phyloP scores from a whole-genome alignment of 1,140 invertebrate species.

The Drosophila ironensis region DNA sequence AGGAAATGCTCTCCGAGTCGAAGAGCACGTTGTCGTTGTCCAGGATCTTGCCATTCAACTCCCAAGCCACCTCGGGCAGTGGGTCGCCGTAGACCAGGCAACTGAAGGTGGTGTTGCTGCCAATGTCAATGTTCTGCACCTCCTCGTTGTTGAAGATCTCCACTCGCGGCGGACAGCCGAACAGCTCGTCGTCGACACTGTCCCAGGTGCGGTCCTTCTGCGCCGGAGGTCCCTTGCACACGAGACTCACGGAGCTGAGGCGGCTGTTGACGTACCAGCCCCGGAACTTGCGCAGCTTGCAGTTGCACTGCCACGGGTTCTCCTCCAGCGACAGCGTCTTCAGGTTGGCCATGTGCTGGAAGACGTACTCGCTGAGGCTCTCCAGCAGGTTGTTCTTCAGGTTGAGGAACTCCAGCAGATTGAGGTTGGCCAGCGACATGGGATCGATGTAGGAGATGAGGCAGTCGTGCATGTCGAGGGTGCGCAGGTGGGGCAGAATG shows the following conservation, averaged over 20 bases:
- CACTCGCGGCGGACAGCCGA: constrained; percentile 89
- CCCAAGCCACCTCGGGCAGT: constrained; percentile 91
- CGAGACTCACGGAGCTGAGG: constrained; percentile 86
- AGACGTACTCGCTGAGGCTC: constrained; percentile 86
- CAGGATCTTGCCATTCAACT: constrained; percentile 87
- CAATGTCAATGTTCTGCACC: constrained; percentile 87
- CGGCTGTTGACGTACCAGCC: constrained; percentile 89
- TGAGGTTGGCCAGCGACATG: constrained; percentile 87
- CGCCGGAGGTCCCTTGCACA: constrained; percentile 85
- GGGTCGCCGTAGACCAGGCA: constrained; percentile 92
- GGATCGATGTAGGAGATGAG: constrained; percentile 87
- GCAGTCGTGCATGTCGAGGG: constrained; percentile 89
- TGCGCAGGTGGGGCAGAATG: constrained; percentile 86
- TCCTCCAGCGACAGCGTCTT: constrained; percentile 91
- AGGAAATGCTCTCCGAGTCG: constrained; percentile 70
- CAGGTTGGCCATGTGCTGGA: constrained; percentile 86
- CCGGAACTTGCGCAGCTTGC: constrained; percentile 90
- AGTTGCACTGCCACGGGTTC: constrained; percentile 96
- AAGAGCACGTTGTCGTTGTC: constrained; percentile 83
- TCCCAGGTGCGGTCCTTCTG: constrained; percentile 86
- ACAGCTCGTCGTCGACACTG: constrained; percentile 86
- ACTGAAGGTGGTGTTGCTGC: constrained; percentile 89
- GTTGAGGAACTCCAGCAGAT: constrained; percentile 87
- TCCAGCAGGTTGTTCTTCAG: constrained; percentile 87
- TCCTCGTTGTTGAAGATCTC: constrained; percentile 84